A percentile compares a stretch with the other conserved stretches of the same genome.
Evolutionary conservation across 2,113 vertebrate genomes (phyloP).

Genomic region (Corythornis cristatus): DNA sequence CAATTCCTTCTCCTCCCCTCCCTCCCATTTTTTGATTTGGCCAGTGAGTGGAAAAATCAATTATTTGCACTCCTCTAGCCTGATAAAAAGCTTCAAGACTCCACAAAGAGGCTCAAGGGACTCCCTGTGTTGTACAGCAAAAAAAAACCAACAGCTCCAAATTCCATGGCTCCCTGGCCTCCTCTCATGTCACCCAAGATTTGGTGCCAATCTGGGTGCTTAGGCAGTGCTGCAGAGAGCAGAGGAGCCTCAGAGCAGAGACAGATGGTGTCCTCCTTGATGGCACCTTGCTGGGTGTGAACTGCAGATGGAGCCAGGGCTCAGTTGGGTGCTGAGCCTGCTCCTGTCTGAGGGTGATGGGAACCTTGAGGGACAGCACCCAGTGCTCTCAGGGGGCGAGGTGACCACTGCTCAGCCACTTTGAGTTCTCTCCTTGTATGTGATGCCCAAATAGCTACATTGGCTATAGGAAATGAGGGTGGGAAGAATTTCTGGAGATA

Average conservation of each 20-base stretch:
- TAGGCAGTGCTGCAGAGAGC: not conserved
- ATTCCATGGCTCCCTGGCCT: not conserved
- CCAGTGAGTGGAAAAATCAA: slow-evolving; percentile 64
- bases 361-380: not conserved
- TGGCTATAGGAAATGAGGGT: not conserved
- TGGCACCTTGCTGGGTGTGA: not conserved
- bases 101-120: slow-evolving; percentile 30
- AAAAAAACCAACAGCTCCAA: not conserved
- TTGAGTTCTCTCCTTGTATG: rapidly evolving
- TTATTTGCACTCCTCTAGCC: slow-evolving; percentile 42
- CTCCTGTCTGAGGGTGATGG: not conserved
- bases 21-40: slow-evolving; percentile 16
- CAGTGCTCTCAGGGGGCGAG: not conserved
- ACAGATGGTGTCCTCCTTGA: not conserved
- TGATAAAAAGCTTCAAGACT: not conserved
- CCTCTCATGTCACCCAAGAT: not conserved
- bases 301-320: not conserved
- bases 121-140: not conserved
- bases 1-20: slow-evolving; percentile 36
- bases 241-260: not conserved
- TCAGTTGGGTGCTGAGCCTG: not conserved
- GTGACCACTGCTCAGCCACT: not conserved
- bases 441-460: rapidly evolving
- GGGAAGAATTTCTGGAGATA: not conserved
- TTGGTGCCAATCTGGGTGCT: not conserved